Evolutionary conservation across 1,140 invertebrate species (phyloP).

Genomic region (Dinothrombium tinctorium): DNA sequence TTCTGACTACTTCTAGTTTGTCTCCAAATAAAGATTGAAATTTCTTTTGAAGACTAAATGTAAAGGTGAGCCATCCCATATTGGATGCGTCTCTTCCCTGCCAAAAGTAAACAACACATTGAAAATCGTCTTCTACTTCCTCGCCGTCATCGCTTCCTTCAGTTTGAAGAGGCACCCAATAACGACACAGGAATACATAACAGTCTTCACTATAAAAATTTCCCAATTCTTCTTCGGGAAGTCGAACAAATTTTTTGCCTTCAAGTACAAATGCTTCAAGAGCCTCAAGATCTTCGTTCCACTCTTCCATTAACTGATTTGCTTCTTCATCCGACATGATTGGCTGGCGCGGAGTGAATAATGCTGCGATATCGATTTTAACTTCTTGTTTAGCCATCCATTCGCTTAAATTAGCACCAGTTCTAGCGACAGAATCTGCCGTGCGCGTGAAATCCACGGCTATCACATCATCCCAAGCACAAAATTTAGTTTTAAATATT

Average conservation of each 20-base stretch:
- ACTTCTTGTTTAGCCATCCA: constrained; percentile 77
- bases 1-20: constrained; percentile 83
- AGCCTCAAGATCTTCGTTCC: constrained; percentile 83
- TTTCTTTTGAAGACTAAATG: constrained; percentile 88
- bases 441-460: constrained; percentile 97
- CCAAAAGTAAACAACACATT: constrained; percentile 98
- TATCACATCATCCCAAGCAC: constrained; percentile 95
- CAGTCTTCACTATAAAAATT: constrained; percentile 84
- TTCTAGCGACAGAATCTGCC: constrained; percentile 81
- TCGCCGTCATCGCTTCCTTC: constrained; percentile 30
- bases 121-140: constrained; percentile 58
- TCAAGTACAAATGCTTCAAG: constrained; percentile 98
- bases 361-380: constrained; percentile 66
- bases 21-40: constrained; percentile 86
- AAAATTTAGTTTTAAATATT: constrained; percentile 93
- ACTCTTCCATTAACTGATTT: constrained; percentile 61
- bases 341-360: constrained; percentile 84
- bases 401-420: constrained; percentile 80
- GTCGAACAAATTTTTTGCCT: constrained; percentile 79
- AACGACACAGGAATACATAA: constrained; percentile 92
- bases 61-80: constrained; percentile 99
- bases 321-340: constrained; percentile 63
- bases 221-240: constrained; percentile 70
- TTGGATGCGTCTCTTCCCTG: constrained; percentile 89
- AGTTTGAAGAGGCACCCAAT: constrained; percentile 48